Percentiles rank a stretch among this genome's conserved stretches.
These are phyloP conservation scores for Sycophila texana DNA, from an alignment of 2,888 invertebrate genomes.

Conservation along the genomic window DNA sequence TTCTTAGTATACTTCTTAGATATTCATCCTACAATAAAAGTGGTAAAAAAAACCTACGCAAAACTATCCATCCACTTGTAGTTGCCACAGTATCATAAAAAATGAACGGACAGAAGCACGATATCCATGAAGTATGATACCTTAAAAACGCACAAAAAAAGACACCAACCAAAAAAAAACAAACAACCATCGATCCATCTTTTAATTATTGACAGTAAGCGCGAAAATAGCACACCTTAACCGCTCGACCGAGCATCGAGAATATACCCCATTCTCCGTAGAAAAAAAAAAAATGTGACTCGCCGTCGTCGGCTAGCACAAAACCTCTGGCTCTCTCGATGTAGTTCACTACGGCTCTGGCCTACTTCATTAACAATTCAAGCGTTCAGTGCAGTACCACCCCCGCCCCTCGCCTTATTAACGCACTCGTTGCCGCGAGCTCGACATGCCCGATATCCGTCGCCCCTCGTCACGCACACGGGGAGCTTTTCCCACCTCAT, in stretches of 20 bases:
- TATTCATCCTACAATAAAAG: no score
- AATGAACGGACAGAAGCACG: no score
- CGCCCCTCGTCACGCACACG: not conserved
- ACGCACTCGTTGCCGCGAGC: constrained; percentile 14
- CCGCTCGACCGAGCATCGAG: not conserved
- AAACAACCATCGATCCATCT: not conserved
- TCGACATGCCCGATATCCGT: constrained; percentile 47
- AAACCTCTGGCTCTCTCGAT: constrained; percentile 17
- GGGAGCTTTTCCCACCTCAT: not conserved
- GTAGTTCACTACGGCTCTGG: constrained; percentile 49
- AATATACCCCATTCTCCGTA: not conserved
- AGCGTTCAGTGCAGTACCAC: not conserved
- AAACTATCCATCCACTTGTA: no score
- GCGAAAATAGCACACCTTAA: not conserved
- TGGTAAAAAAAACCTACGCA: no score
- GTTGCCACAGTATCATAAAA: no score
- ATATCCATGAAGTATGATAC: no score
- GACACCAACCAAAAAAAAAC: no score
- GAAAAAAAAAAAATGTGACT: not conserved
- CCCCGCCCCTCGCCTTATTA: constrained; percentile 33
- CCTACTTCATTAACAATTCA: constrained; percentile 51
- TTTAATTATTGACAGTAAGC: not conserved
- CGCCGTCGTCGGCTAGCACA: not conserved
- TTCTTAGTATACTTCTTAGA: no score
- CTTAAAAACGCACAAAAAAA: no score